A percentile compares a stretch with the other conserved stretches of the same genome.
Evolutionary conservation across 2,888 invertebrate species (phyloP).

Genomic region (Germaria angustata): DNA sequence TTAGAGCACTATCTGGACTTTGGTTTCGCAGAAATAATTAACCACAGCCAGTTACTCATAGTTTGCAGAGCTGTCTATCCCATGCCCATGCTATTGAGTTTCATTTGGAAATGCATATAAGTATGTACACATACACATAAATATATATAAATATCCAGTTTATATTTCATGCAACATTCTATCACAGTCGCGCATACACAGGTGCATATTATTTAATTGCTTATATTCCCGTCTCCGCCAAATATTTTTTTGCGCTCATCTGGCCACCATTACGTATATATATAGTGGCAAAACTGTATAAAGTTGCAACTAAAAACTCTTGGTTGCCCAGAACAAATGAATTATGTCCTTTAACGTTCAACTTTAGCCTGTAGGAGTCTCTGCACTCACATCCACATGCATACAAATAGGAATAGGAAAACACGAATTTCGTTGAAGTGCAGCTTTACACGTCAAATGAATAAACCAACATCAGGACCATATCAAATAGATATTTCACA

Average conservation of each 20-base stretch:
- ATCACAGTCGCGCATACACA: not conserved
- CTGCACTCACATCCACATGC: not conserved
- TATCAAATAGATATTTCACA: slow-evolving; percentile 49
- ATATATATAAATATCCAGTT: too few species aligned
- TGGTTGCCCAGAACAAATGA: slow-evolving; percentile 63
- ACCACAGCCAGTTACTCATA: slow-evolving; percentile 47
- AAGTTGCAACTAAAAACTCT: slow-evolving; percentile 48
- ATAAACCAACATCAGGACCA: slow-evolving; percentile 46
- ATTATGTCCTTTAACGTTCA: slow-evolving; percentile 67
- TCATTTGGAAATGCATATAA: not conserved
- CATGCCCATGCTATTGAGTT: not conserved
- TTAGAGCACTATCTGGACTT: slow-evolving; percentile 3
- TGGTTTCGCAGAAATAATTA: slow-evolving; percentile 57
- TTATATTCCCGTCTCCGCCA: slow-evolving; percentile 32
- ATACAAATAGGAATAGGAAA: not conserved
- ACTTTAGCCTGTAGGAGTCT: slow-evolving; percentile 62
- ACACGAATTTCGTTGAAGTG: slow-evolving; percentile 40
- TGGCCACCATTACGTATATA: slow-evolving; percentile 24
- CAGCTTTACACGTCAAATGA: slow-evolving; percentile 10
- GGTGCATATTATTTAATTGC: slow-evolving; percentile 27
- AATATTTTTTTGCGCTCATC: slow-evolving; percentile 20
- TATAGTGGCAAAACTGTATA: slow-evolving; percentile 9
- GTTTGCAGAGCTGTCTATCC: slow-evolving; percentile 5
- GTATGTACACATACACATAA: too few species aligned
- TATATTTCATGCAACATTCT: slow-evolving; percentile 6